phyloP scores from a whole-genome alignment of 1,140 invertebrate species.

The Nasonia vitripennis region DNA sequence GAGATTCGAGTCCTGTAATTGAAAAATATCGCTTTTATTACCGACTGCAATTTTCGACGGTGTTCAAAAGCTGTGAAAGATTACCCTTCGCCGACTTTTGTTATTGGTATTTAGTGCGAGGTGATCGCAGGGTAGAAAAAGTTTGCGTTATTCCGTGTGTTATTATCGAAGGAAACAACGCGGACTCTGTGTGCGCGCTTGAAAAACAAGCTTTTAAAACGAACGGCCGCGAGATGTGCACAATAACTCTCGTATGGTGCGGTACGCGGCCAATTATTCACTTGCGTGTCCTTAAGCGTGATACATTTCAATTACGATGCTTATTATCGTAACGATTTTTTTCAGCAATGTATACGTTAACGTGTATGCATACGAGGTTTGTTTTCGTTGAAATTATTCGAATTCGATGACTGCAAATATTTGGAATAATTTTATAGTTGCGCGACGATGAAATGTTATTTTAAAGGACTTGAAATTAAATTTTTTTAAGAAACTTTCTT shows the following conservation, averaged over 20 bases:
- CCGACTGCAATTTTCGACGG: not conserved
- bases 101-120: too few species aligned
- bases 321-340: not conserved
- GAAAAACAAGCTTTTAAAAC: not conserved
- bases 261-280: not conserved
- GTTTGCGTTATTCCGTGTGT: not conserved
- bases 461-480: too few species aligned
- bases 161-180: too few species aligned
- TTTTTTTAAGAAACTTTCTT: too few species aligned
- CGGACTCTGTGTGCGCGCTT: not conserved
- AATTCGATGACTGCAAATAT: too few species aligned
- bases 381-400: too few species aligned
- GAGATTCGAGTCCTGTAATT: not conserved
- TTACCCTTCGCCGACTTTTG: not conserved
- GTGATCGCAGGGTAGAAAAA: too few species aligned
- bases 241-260: not conserved
- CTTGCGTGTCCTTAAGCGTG: not conserved
- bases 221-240: not conserved
- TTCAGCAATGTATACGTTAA: too few species aligned
- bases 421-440: too few species aligned
- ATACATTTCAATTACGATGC: not conserved
- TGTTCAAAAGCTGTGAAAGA: not conserved
- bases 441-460: too few species aligned
- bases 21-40: constrained; percentile 4
- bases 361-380: too few species aligned